A percentile compares a stretch with the other conserved stretches of the same genome.
phyloP scores from a whole-genome alignment of 2,113 vertebrate genomes.

The Globicephala melas region DNA sequence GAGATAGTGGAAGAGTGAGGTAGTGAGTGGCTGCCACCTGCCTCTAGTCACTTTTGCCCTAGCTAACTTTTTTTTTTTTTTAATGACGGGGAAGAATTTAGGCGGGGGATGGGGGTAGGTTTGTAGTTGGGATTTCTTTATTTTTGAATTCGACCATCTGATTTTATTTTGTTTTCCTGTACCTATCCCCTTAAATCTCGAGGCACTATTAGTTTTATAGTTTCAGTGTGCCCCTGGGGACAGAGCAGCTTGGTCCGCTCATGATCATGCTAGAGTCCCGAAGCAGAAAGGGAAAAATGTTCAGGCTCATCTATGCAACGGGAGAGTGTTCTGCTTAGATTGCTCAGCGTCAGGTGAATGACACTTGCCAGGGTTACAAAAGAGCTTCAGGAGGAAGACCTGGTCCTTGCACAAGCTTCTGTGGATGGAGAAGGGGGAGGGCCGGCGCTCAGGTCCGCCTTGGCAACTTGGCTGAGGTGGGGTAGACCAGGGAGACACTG shows the following conservation, averaged over 20 bases:
- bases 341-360: background rate
- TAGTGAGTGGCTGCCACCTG: background rate
- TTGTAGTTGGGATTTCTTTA: background rate
- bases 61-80: background rate
- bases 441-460: accelerated
- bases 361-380: background rate
- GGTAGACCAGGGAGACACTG: background rate
- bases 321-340: background rate
- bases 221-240: background rate
- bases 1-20: background rate
- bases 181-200: background rate
- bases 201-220: background rate
- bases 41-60: background rate
- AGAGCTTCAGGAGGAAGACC: background rate
- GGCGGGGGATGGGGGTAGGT: too few relatives aligned
- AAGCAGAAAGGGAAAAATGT: background rate
- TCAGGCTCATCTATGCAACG: background rate
- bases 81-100: background rate
- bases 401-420: background rate
- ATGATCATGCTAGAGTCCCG: too few relatives aligned
- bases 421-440: background rate
- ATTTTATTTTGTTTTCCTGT: background rate
- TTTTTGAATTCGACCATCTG: background rate
- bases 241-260: background rate
- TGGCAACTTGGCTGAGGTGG: background rate